Conservation (phyloP, 2,113 vertebrate species). For the Ophthalmotilapia sp. region DNA sequence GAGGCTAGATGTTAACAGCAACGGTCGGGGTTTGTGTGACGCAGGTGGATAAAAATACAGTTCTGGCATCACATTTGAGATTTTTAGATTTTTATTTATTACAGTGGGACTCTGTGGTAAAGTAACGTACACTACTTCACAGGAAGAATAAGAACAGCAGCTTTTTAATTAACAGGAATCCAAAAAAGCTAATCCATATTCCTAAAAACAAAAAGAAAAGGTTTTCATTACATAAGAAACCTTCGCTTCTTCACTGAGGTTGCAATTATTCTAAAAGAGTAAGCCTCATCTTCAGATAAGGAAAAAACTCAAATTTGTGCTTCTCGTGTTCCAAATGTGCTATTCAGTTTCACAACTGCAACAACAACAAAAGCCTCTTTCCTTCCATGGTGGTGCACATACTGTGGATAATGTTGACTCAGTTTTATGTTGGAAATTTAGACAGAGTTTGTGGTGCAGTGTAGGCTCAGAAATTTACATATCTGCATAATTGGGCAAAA, state of each 20-base stretch:
- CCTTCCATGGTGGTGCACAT: not conserved
- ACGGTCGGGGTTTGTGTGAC: not conserved
- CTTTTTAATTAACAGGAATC: not conserved
- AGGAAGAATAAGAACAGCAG: not conserved
- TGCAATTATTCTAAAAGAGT: not conserved
- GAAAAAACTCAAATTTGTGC: not conserved
- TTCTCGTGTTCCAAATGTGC: slow-evolving; percentile 12
- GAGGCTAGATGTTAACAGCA: not conserved
- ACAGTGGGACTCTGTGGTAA: not conserved
- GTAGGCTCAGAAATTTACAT: not conserved
- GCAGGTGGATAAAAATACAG: slow-evolving; percentile 23
- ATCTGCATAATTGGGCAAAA: not conserved
- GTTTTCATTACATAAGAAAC: not conserved
- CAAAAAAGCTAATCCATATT: not conserved
- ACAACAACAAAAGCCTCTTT: not conserved
- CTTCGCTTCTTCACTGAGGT: not conserved
- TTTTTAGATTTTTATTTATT: not conserved
- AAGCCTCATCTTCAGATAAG: not conserved
- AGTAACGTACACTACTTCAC: not conserved
- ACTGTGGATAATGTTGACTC: not conserved
- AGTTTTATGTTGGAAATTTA: not conserved
- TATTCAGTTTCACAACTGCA: not conserved
- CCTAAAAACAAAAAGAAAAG: not conserved
- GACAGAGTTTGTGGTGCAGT: not conserved
- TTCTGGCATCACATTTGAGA: not conserved